These are phyloP conservation scores for Calameuta pallipes DNA, from an alignment of 2,888 invertebrate genomes.

Conservation along the genomic window DNA sequence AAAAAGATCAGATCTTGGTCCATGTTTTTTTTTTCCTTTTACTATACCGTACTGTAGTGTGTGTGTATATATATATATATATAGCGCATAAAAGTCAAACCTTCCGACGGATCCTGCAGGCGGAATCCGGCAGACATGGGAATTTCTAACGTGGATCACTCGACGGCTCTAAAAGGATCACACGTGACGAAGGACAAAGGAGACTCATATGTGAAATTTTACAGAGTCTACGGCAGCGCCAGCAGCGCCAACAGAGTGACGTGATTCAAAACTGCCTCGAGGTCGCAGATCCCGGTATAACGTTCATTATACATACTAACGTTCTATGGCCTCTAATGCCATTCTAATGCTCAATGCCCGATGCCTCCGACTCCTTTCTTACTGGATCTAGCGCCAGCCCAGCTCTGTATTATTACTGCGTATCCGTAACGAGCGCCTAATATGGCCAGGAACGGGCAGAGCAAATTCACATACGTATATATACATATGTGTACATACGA, in stretches of 20 bases:
- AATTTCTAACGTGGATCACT: background rate
- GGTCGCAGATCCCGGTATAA: background rate
- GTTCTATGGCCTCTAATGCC: background rate
- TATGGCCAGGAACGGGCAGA: background rate
- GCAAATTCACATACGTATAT: background rate
- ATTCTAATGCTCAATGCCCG: background rate
- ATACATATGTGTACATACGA: background rate
- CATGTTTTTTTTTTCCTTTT: background rate
- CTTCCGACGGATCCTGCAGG: background rate
- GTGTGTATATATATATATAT: background rate
- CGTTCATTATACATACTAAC: background rate
- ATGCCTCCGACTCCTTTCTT: background rate
- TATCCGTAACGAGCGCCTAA: background rate
- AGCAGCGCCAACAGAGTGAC: background rate
- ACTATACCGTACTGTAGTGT: background rate
- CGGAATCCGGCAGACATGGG: background rate
- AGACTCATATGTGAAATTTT: background rate
- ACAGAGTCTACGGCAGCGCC: background rate
- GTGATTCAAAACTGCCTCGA: background rate
- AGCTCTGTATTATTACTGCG: background rate
- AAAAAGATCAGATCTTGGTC: background rate
- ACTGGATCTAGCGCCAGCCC: background rate
- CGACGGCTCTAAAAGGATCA: background rate
- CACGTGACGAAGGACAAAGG: background rate
- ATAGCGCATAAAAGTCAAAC: background rate